Conservation (phyloP, 2,113 vertebrate genomes). For the Nyctibius bracteatus region DNA sequence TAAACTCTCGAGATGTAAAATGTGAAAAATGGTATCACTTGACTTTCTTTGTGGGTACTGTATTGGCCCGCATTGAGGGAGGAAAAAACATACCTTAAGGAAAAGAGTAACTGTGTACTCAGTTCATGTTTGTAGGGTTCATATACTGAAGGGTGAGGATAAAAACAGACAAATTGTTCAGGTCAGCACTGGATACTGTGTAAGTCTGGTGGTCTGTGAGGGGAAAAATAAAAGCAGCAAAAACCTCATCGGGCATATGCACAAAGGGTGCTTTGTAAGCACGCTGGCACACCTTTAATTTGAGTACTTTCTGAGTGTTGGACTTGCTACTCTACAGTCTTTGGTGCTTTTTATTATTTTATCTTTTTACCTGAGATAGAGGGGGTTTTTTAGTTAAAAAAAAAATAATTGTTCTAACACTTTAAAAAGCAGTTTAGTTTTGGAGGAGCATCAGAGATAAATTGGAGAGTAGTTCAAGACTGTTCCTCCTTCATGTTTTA, state of each 20-base stretch:
- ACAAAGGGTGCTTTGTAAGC: not conserved
- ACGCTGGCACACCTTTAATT: not conserved
- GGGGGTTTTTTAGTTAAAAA: too few relatives aligned
- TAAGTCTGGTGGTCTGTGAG: not conserved
- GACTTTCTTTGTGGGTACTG: not conserved
- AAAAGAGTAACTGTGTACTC: not conserved
- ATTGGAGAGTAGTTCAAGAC: not conserved
- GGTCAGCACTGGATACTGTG: not conserved
- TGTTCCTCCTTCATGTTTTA: not conserved
- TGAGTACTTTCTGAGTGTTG: not conserved
- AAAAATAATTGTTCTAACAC: not conserved
- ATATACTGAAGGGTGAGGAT: not conserved
- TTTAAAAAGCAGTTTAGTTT: not conserved
- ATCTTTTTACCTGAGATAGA: not conserved
- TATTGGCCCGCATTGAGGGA: not conserved
- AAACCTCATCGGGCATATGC: not conserved
- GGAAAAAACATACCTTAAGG: not conserved
- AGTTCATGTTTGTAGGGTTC: not conserved
- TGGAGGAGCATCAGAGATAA: not conserved
- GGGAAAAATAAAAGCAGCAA: not conserved
- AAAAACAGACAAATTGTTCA: not conserved
- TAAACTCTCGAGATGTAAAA: not conserved
- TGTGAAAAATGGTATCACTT: not conserved
- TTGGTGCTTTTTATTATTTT: not conserved
- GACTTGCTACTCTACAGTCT: not conserved